Conservation (phyloP, 2,113 vertebrate genomes). For the Bubo scandiacus region DNA sequence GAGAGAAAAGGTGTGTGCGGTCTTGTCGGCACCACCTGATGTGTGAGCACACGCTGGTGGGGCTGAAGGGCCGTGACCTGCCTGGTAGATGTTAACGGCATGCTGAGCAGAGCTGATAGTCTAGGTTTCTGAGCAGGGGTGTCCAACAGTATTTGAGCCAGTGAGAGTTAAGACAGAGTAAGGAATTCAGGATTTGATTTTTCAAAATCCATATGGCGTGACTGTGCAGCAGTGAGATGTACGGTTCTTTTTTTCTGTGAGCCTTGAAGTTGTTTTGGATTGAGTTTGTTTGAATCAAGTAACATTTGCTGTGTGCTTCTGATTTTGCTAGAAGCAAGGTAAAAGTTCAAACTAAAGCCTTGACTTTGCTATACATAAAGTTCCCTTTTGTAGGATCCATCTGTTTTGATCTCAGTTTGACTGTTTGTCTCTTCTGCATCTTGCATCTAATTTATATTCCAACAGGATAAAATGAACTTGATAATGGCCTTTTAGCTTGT, state of each 20-base stretch:
- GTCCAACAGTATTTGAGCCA: neutral
- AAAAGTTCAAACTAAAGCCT: neutral
- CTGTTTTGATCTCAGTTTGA: neutral
- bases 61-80: neutral
- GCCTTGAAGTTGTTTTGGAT: neutral
- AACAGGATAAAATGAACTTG: neutral
- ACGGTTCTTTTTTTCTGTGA: fast-evolving
- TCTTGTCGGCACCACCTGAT: fast-evolving
- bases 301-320: neutral
- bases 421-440: neutral
- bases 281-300: neutral
- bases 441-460: constrained; percentile 51
- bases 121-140: neutral
- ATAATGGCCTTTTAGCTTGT: constrained; percentile 55
- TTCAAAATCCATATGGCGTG: neutral
- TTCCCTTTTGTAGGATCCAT: neutral
- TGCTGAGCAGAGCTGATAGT: neutral
- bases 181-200: neutral
- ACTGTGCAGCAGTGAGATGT: neutral
- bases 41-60: neutral
- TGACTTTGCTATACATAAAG: neutral
- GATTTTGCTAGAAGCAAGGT: neutral
- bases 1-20: neutral
- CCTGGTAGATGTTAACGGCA: neutral
- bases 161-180: neutral